Evolutionary conservation across 2,797 vertebrate species (phyloP), one percentile per base, ranked within the genome.

Genomic region (Heteromormyrus szaboi): DNA sequence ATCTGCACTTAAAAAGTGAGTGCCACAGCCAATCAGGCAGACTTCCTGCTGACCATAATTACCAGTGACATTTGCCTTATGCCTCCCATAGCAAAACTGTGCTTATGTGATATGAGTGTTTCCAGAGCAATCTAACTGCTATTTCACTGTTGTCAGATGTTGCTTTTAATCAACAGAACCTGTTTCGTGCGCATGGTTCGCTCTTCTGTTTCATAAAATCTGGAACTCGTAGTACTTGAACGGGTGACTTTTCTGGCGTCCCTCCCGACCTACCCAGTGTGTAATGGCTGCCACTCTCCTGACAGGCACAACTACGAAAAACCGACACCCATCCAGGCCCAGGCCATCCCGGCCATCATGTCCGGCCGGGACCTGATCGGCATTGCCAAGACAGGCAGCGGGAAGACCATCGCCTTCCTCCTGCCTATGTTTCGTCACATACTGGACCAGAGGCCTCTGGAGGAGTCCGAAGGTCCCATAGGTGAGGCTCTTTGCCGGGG

Each of bases 371-470:
- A 99, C 93, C 94, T 99, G 91, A 99, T 99, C 33, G 99, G 99
- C 88, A 99, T 99, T 76, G 99, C 99, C 17, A 99, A 99, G 94
- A 99, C 99, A 0, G 99, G 99, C 94, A 99, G 99, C 0, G 99
- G 98, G 9, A 99, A 99, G 93, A 99, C 99, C 1, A 99, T 99
- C 59, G 99, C 98, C 2, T 99, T 99, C 94, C 96, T 99, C 5
- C 93, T 99, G 91, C 99, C 99, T 86, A 99, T 99, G 99, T 99
- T 98, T 94, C 96, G 99, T 88, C 99, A 99, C 94, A 99, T 99
- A 89, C 97, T 99, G 97, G 99, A 99, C 94, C 98, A 99, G 94
- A 96, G 98, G 91, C 96, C 97, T 0, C 92, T 99, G 92, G 99
- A 99, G 92, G 99, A 99, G 94, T 95, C 95, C 0, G 99, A 99